These are phyloP conservation scores for Melanargia galathea DNA, from an alignment of 2,888 invertebrate genomes.

Conservation along the genomic window DNA sequence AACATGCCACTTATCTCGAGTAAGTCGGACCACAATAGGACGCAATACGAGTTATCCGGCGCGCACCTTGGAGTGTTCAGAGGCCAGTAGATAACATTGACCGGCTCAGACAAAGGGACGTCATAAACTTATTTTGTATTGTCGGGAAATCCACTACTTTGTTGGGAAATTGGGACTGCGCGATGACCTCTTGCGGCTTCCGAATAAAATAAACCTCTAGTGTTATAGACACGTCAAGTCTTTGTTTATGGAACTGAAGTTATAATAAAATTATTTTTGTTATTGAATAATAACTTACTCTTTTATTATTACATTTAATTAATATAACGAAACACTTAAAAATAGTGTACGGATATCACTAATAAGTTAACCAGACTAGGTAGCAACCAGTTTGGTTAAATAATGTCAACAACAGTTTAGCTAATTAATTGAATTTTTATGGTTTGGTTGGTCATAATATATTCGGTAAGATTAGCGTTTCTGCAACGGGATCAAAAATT, in stretches of 20 bases:
- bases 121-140: slow-evolving; percentile 77
- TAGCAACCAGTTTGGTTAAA: too few species aligned
- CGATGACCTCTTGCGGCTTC: slow-evolving; percentile 28
- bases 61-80: slow-evolving; percentile 61
- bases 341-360: too few species aligned
- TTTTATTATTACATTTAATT: too few species aligned
- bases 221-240: slow-evolving; percentile 9
- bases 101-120: slow-evolving; percentile 68
- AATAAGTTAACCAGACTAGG: too few species aligned
- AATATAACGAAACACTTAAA: too few species aligned
- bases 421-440: too few species aligned
- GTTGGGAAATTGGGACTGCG: slow-evolving; percentile 35
- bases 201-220: slow-evolving; percentile 26
- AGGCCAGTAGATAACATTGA: slow-evolving; percentile 67
- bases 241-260: not conserved
- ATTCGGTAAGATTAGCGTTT: too few species aligned
- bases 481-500: too few species aligned
- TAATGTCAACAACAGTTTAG: too few species aligned
- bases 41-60: slow-evolving; percentile 68
- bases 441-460: too few species aligned
- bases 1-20: slow-evolving; percentile 68
- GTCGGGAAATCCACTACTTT: slow-evolving; percentile 59
- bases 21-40: slow-evolving; percentile 71
- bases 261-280: not conserved
- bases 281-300: not conserved